Evolutionary conservation across 2,113 vertebrate genomes (phyloP).

Genomic region (Otocyon megalotis): DNA sequence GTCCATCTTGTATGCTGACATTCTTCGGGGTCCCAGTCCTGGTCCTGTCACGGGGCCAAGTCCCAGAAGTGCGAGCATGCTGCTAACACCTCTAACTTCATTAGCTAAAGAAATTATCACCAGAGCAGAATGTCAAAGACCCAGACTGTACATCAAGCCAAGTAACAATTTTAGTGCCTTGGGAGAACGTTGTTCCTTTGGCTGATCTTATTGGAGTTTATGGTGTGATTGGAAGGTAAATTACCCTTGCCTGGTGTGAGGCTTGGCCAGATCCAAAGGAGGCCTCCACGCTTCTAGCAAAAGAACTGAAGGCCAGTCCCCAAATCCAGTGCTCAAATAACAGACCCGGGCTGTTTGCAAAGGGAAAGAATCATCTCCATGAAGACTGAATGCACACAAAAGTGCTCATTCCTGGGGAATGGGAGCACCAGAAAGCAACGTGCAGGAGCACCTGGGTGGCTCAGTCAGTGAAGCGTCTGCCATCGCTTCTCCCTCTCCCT

Average conservation of each 20-base stretch:
- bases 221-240: background rate
- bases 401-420: background rate
- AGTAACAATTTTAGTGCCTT: accelerated
- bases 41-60: too few relatives aligned
- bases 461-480: background rate
- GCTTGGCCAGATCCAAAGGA: background rate
- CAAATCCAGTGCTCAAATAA: background rate
- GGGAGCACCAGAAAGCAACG: background rate
- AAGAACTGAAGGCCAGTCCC: background rate
- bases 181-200: background rate
- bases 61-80: accelerated
- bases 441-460: background rate
- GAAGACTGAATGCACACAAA: background rate
- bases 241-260: accelerated
- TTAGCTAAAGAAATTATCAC: background rate
- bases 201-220: too few relatives aligned
- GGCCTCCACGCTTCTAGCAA: accelerated
- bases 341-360: background rate
- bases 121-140: background rate
- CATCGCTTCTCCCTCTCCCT: background rate
- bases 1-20: accelerated
- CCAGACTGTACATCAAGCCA: background rate
- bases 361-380: background rate
- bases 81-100: background rate
- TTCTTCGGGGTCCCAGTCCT: background rate